Evolutionary conservation across 2,797 vertebrate genomes (phyloP), one percentile per base, ranked within the genome.

Genomic region (Aldrovandia affinis): DNA sequence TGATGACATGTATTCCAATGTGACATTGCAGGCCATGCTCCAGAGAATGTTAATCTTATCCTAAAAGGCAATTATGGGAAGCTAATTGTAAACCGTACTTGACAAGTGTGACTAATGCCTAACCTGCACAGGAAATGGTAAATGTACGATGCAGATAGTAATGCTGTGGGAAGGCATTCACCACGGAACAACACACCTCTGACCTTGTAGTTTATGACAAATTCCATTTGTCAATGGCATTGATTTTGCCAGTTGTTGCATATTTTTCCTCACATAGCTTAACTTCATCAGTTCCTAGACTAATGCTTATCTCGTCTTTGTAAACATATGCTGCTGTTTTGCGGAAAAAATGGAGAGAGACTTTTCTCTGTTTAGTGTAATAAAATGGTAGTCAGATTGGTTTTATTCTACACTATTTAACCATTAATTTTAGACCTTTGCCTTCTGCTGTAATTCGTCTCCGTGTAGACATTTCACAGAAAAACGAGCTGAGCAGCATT

Each of bases 221-320:
- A 54, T 50, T 50, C 55, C 47, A 33, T 33, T 39, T 57, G 36
- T 70, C 20, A 52, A 81, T 70, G 55, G 12, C 18, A 77, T 55
- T 77, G 52, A 81, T 81, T 85, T 61, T 77, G 20, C 84, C 84
- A 85, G 39, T 61, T 81, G 84, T 75, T 61, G 57, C 15, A 63
- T 57, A 59, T 55, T 77, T 75, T 30, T n/a, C 10, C 83, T 75
- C 50, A 73, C 20, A 42, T 78, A 59, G 55, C 33, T 65, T 55
- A 33, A 52, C 73, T 44, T 68, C 22, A 83, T 50, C 59, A 36
- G 61, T 63, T 63, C 22, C 5, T 44, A 80, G 52, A 84, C 52
- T 39, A 22, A 75, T 77, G 80, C 28, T 1, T 81, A 42, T 25
- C 6, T 42, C 9, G 20, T 61, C 22, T 78, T 44, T 50, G 68